Percentiles rank a stretch among this genome's conserved stretches.
These are phyloP conservation scores for Apus apus DNA, from an alignment of 2,113 vertebrate genomes.

Conservation along the genomic window DNA sequence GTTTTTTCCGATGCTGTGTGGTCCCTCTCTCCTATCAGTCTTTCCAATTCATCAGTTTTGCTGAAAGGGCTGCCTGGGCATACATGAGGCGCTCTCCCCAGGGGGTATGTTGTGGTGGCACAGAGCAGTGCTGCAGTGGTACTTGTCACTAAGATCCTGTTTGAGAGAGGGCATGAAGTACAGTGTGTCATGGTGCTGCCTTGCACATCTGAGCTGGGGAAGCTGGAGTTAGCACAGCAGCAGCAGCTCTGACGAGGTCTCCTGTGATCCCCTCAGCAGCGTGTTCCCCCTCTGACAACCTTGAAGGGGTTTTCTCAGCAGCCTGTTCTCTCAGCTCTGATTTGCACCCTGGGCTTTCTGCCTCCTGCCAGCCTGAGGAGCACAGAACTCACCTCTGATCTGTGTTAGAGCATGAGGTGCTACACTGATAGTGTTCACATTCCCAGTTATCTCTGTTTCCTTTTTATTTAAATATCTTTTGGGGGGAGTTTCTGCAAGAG, in stretches of 20 bases:
- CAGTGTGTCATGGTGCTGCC: background rate
- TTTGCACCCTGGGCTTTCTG: background rate
- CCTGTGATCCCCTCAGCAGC: background rate
- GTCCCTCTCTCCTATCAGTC: background rate
- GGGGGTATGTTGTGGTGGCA: rapidly evolving
- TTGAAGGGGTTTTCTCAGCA: background rate
- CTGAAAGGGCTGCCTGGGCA: background rate
- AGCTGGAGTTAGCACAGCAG: background rate
- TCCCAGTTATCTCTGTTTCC: background rate
- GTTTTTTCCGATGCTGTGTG: background rate
- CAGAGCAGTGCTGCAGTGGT: background rate
- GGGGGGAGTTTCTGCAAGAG: background rate
- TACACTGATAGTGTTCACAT: background rate
- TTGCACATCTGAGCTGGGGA: background rate
- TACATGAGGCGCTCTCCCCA: rapidly evolving
- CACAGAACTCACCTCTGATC: background rate
- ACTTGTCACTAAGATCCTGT: background rate
- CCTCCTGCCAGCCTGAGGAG: background rate
- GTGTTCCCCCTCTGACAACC: background rate
- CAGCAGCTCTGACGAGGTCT: background rate
- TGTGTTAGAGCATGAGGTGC: rapidly evolving
- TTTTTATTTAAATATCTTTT: background rate
- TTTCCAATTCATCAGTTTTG: background rate
- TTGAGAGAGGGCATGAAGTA: background rate
- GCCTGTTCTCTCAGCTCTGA: background rate